These are phyloP conservation scores for Pygoscelis adeliae DNA, from an alignment of 2,113 vertebrate genomes.

Conservation along the genomic window DNA sequence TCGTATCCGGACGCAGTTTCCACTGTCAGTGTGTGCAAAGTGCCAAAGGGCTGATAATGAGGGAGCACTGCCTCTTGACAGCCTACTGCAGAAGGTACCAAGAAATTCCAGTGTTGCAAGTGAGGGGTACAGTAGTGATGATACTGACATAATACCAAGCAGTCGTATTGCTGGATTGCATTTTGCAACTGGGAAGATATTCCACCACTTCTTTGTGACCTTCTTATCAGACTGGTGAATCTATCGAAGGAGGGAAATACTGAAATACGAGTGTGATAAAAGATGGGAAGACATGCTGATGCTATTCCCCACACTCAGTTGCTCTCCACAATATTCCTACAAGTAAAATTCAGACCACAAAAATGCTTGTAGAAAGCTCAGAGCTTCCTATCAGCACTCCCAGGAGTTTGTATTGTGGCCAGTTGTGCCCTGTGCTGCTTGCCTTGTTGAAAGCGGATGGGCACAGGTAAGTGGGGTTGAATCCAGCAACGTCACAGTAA, in stretches of 20 bases:
- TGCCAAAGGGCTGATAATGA: neutral
- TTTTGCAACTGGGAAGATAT: neutral
- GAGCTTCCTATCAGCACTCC: neutral
- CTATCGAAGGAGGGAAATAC: neutral
- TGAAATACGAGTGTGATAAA: neutral
- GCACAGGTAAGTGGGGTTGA: neutral
- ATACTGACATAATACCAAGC: neutral
- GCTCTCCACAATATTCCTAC: neutral
- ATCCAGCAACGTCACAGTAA: neutral
- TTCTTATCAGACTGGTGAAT: neutral
- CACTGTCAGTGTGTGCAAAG: neutral
- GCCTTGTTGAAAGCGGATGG: neutral
- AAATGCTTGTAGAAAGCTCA: neutral
- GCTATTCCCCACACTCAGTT: neutral
- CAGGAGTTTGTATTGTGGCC: neutral
- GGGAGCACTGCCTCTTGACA: neutral
- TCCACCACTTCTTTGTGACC: neutral
- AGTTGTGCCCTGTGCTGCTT: neutral
- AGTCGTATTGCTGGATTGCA: neutral
- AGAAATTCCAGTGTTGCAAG: neutral
- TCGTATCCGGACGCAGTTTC: neutral
- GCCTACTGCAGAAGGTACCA: neutral
- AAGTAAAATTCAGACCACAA: neutral
- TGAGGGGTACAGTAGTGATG: neutral
- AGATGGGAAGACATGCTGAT: neutral